phyloP scores from a whole-genome alignment of 2,113 vertebrate genomes.

The Nipponia nippon region DNA sequence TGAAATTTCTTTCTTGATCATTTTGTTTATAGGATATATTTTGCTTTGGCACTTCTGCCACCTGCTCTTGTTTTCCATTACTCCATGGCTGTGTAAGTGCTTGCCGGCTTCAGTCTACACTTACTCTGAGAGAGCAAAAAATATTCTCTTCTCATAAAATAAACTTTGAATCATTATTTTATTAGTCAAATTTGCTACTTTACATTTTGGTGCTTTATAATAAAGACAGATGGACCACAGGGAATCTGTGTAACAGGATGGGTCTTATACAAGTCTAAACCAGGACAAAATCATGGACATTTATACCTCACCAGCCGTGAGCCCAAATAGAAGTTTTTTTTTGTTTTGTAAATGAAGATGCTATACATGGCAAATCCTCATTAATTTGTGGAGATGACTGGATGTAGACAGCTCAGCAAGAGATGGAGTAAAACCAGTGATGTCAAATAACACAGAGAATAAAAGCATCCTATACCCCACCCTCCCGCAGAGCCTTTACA shows the following conservation, averaged over 20 bases:
- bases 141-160: not conserved
- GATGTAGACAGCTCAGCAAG: not conserved
- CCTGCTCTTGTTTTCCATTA: constrained; percentile 19
- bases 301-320: not conserved
- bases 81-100: not conserved
- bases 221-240: not conserved
- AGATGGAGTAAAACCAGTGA: not conserved
- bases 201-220: not conserved
- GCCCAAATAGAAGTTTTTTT: not conserved
- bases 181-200: not conserved
- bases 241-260: not conserved
- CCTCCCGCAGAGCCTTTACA: not conserved
- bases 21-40: constrained; percentile 8
- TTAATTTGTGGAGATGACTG: not conserved
- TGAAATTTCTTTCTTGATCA: not conserved
- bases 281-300: not conserved
- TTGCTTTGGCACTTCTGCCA: constrained; percentile 35
- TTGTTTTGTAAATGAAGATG: not conserved
- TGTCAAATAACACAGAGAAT: not conserved
- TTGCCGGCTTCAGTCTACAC: not conserved
- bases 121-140: not conserved
- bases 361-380: not conserved
- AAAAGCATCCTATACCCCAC: not conserved
- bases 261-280: not conserved
- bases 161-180: not conserved